Percentiles rank a stretch among this genome's conserved stretches.
Evolutionary conservation across 2,888 invertebrate genomes (phyloP).

Genomic region (Syritta pipiens): DNA sequence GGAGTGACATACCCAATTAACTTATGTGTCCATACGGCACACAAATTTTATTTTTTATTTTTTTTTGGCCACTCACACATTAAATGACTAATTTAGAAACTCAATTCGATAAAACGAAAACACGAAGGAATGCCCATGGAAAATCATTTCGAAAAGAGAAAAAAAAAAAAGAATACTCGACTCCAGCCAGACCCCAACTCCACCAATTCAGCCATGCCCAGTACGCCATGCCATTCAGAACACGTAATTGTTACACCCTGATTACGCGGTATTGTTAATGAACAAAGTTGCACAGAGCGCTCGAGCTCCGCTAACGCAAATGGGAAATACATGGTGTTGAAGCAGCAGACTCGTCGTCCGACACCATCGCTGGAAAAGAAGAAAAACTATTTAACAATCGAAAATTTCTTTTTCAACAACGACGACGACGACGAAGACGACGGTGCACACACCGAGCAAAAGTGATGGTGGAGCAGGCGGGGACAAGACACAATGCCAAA

Average conservation of each 20-base stretch:
- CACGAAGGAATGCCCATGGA: constrained; percentile 43
- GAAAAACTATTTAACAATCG: constrained; percentile 54
- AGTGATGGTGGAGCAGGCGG: background rate
- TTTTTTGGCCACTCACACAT: no score
- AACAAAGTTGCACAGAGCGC: constrained; percentile 51
- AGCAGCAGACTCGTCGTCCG: background rate
- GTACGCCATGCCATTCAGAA: constrained; percentile 63
- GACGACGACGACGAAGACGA: no score
- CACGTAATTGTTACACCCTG: constrained; percentile 69
- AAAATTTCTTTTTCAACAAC: constrained; percentile 68
- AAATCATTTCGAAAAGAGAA: constrained; percentile 53
- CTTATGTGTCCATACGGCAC: constrained; percentile 7
- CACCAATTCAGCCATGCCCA: constrained; percentile 45
- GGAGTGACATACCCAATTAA: constrained; percentile 29
- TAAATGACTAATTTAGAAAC: constrained; percentile 63
- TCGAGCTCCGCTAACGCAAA: constrained; percentile 19
- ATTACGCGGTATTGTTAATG: constrained; percentile 68
- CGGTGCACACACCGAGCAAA: constrained; percentile 16
- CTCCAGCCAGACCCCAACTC: background rate
- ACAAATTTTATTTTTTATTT: no score
- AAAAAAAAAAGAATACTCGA: constrained; percentile 1
- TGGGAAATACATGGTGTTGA: constrained; percentile 42
- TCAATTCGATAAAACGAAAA: constrained; percentile 55
- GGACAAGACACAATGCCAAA: constrained; percentile 50
- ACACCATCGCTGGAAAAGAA: no score